phyloP scores from a whole-genome alignment of 2,113 vertebrate species.

The Deroptyus accipitrinus region DNA sequence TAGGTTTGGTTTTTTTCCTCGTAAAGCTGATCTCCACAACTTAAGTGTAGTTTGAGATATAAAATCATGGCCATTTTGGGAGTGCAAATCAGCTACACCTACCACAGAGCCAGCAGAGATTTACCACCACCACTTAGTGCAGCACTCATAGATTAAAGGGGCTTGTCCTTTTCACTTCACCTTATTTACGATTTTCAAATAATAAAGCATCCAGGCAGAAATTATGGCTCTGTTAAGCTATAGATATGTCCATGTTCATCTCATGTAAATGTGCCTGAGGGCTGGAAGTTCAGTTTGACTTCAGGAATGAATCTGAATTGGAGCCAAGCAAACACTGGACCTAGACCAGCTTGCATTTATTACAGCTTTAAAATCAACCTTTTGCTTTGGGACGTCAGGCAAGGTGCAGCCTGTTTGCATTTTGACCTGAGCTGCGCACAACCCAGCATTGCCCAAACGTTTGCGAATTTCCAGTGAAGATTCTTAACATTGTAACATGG shows the following conservation, averaged over 20 bases:
- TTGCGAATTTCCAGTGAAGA: neutral
- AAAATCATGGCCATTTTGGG: conserved; percentile 2
- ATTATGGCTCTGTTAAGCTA: conserved; percentile 31
- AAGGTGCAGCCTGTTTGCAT: neutral
- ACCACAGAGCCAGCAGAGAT: neutral
- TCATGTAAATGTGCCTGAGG: neutral
- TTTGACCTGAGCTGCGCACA: neutral
- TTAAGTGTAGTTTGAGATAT: neutral
- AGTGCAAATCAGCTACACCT: conserved; percentile 17
- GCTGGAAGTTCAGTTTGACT: neutral
- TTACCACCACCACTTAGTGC: conserved; percentile 36
- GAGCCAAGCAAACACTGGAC: neutral
- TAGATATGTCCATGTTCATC: neutral
- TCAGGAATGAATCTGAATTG: neutral
- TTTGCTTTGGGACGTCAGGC: neutral
- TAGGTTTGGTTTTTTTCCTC: accelerated
- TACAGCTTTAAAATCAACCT: neutral
- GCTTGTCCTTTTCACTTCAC: conserved; percentile 54
- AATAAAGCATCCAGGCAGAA: conserved; percentile 54
- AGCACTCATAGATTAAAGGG: conserved; percentile 43
- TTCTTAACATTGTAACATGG: neutral
- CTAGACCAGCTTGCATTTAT: neutral
- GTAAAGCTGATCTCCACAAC: neutral
- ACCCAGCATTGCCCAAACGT: accelerated
- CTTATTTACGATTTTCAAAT: conserved; percentile 58